phyloP scores from a whole-genome alignment of 2,797 vertebrate species.

The Hydrocynus forskahlii region DNA sequence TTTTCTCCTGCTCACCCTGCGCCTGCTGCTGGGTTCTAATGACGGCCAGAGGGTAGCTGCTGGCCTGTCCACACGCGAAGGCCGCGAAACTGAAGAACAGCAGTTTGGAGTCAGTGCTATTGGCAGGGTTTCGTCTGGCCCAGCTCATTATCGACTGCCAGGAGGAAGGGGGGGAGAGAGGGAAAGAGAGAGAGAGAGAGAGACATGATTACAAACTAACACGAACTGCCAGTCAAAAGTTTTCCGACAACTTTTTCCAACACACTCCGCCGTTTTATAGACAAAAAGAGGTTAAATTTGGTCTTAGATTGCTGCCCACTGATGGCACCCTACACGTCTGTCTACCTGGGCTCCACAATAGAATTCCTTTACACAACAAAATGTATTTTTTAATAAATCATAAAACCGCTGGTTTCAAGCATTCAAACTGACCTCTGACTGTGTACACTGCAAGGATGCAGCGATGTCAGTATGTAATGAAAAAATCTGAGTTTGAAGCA shows the following conservation, averaged over 20 bases:
- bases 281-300: no score
- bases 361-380: no score
- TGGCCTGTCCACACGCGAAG: constrained; percentile 76
- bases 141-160: constrained; percentile 78
- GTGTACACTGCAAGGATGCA: no score
- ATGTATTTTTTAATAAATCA: no score
- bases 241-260: neutral
- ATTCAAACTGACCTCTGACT: no score
- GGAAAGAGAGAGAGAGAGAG: neutral
- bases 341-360: no score
- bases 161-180: neutral
- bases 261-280: neutral
- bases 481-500: no score
- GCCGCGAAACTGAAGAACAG: constrained; percentile 81
- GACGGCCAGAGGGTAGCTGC: constrained; percentile 78
- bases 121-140: constrained; percentile 69
- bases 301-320: no score
- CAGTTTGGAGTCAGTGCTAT: constrained; percentile 74
- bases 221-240: neutral
- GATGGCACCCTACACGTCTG: no score
- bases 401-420: no score
- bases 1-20: constrained; percentile 64
- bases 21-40: constrained; percentile 81
- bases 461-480: no score
- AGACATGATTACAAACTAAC: neutral